Conservation (phyloP, 2,113 vertebrate species). For the Leptodactylus fuscus region DNA sequence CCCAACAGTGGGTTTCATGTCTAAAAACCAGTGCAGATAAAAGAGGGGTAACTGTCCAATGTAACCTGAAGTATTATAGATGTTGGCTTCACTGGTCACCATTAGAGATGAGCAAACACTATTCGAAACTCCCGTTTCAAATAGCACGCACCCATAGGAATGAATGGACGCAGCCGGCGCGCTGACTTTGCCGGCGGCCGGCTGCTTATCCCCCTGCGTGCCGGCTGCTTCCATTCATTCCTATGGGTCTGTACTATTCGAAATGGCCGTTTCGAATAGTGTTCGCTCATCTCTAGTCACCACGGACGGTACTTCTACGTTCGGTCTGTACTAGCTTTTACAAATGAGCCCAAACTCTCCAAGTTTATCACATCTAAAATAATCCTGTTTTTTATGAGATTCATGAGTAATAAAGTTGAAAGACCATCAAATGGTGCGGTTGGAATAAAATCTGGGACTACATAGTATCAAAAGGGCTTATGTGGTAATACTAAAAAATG, state of each 20-base stretch:
- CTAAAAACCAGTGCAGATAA: not conserved
- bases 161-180: no score
- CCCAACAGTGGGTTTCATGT: not conserved
- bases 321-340: not conserved
- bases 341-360: not conserved
- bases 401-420: conserved; percentile 7
- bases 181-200: no score
- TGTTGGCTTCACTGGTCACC: not conserved
- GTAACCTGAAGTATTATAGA: not conserved
- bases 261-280: no score
- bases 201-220: no score
- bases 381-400: not conserved
- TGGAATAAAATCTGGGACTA: conserved; percentile 1
- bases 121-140: no score
- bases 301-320: not conserved
- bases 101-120: no score
- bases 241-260: no score
- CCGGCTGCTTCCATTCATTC: no score
- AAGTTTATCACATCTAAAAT: not conserved
- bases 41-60: not conserved
- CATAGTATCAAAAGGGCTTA: conserved; percentile 25
- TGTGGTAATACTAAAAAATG: conserved; percentile 2
- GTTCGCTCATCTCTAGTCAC: no score
- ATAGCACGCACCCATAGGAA: no score
- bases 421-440: not conserved